phyloP scores from a whole-genome alignment of 1,140 invertebrate genomes.

The Metopolophium dirhodum region DNA sequence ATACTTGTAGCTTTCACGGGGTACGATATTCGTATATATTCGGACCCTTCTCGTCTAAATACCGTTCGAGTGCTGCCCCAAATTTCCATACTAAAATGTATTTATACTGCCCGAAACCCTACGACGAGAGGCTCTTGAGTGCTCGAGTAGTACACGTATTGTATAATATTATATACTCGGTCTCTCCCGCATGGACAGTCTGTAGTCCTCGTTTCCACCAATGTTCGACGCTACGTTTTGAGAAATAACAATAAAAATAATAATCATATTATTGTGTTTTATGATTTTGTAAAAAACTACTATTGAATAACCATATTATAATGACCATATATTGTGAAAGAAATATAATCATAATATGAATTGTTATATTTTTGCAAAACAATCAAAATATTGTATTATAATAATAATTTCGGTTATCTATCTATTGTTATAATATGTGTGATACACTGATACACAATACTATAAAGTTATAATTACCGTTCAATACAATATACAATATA shows the following conservation, averaged over 20 bases:
- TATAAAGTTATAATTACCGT: background rate
- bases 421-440: background rate
- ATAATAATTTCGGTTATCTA: background rate
- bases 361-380: background rate
- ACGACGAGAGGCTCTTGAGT: background rate
- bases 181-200: background rate
- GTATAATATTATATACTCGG: background rate
- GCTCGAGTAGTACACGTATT: background rate
- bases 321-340: background rate
- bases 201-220: background rate
- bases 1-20: background rate
- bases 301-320: background rate
- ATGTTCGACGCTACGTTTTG: background rate
- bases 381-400: background rate
- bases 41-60: background rate
- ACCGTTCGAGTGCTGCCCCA: background rate
- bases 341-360: background rate
- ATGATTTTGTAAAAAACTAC: background rate
- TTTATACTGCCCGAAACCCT: background rate
- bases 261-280: background rate
- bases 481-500: too few species aligned
- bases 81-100: slow-evolving; percentile 15
- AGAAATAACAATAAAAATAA: background rate
- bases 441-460: background rate
- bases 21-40: background rate